phyloP scores from a whole-genome alignment of 2,797 vertebrate species.

The Aldrovandia affinis region DNA sequence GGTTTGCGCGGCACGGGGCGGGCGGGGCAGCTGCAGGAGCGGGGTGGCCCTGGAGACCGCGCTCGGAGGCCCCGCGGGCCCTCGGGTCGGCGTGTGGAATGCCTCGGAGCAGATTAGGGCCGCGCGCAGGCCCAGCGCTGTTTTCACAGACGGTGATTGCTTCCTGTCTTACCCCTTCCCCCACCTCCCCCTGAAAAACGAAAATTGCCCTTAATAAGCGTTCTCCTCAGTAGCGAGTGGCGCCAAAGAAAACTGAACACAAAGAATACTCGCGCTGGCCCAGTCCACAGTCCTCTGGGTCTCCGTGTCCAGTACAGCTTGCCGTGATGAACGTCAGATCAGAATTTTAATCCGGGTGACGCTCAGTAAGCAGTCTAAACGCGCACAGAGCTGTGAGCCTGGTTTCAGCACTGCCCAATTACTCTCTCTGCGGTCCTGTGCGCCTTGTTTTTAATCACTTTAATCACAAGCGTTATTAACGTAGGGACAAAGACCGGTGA shows the following conservation, averaged over 20 bases:
- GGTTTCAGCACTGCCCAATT: not conserved
- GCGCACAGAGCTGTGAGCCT: not conserved
- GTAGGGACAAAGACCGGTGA: too few species aligned
- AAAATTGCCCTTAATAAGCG: conserved; percentile 49
- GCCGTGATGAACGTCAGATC: conserved; percentile 74
- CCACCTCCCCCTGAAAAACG: conserved; percentile 34
- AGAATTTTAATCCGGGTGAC: conserved; percentile 71
- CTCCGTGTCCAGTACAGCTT: conserved; percentile 47
- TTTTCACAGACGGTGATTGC: conserved; percentile 79
- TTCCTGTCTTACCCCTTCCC: conserved; percentile 77
- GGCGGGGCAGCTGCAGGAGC: conserved; percentile 67
- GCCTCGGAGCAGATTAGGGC: conserved; percentile 73
- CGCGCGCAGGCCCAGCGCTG: conserved; percentile 67
- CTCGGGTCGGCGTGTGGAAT: conserved; percentile 71
- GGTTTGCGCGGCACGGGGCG: conserved; percentile 68
- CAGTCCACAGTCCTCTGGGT: conserved; percentile 4
- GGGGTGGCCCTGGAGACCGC: conserved; percentile 50
- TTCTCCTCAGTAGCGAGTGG: conserved; percentile 40
- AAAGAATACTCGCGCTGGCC: not conserved
- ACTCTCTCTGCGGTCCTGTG: too few species aligned
- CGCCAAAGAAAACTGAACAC: conserved; percentile 7
- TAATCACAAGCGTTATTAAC: too few species aligned
- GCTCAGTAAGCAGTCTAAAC: not conserved
- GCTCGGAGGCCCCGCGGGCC: conserved; percentile 37
- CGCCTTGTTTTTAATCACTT: too few species aligned